Evolutionary conservation across 2,113 vertebrate species (phyloP), one percentile per base, ranked within the genome.

Genomic region (Cathartes aura): DNA sequence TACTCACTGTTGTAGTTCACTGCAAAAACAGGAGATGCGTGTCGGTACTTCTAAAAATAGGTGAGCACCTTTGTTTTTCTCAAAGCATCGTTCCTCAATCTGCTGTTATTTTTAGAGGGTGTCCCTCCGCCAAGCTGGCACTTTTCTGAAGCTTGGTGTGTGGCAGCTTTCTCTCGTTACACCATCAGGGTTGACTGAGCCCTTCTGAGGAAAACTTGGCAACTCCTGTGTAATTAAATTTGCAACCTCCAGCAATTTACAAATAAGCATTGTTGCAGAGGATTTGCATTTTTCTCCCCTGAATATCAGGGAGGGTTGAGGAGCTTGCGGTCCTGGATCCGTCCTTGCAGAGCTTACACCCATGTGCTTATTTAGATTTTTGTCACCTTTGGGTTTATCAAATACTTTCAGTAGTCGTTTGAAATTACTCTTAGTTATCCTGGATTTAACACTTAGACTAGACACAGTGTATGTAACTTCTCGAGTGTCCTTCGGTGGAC

Each of bases 41-140:
- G 20, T 72, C 0, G 0, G 19, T 75, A 26, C 80, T 68, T 85
- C 60, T 90, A 64, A 91, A 88, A 93, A 64, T n/a, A 88, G 58
- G 10, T 79, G 34, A 90, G 47, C 92, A 90, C 48, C 62, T 93
- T 83, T 90, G 62, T 79, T 95, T 91, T 96, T 67, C 73, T 86
- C 60, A 60, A 86, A 76, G 34, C 67, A 11, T 68, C 6, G 0
- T 92, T 90, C 71, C 38, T 75, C 58, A 83, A 2, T 60, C 75
- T 72, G 55, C 66, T 80, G 53, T 75, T 93, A 76, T 80, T 96
- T 95, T 95, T 87, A 95, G 74, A 82, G 58, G 48, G 40, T 2
- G 2, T 80, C 48, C 62, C 53, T 83, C 36, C 2, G 1, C 21
- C 66, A 76, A 43, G 19, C 70, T 67, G 26, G 64, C 59, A 78